Base-by-base conservation (phyloP, 2,113 vertebrate species). In the Promerops cafer region DNA sequence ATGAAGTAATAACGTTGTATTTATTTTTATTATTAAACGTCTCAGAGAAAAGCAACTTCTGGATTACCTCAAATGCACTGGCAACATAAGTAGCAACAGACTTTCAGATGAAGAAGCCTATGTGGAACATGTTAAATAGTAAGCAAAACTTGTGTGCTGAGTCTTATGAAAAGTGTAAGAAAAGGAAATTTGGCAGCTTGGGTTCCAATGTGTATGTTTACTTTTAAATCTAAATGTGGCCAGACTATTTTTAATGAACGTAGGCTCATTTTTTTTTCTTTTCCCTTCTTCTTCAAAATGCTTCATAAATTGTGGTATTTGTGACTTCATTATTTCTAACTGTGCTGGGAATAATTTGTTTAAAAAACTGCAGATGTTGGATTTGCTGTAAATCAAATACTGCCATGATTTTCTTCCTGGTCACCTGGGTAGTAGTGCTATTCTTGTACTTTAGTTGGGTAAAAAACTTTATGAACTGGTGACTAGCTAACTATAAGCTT, bases 1-100 rank as follows among this genome's bases (percentile, higher is more conserved):
- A 86, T 90, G 91, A 98, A 98, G 95, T 93, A 96, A 97, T 97
- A 92, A 95, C 96, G 96, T 93, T 96, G 74, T 9, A 64, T 54
- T 81, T 79, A 85, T 83, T 76, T 93, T 94, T 69, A 94, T 96
- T 97, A 93, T 93, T 84, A 80, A 95, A 92, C 66, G 47, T 95
- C 75, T 96, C 17, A 4, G 70, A 93, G 79, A 83, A 97, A 97
- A 95, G 49, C 65, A 96, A 61, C 54, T 96, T 97, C 78, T 80
- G 80, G 56, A 91, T 97, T 97, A 96, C 95, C 95, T 97, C 69
- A 93, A 89, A 93, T 93, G 71, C 68, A 52, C 92, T 96, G 63
- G 52, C 90, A 97, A 92, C 28, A 52, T 88, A 97, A 96, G 78
- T 88, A 96, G 70, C 78, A 95, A 89, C 80, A 90, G 93, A 82